These are phyloP conservation scores for Hylomyscus alleni DNA, from an alignment of 2,797 vertebrate genomes.

Conservation along the genomic window DNA sequence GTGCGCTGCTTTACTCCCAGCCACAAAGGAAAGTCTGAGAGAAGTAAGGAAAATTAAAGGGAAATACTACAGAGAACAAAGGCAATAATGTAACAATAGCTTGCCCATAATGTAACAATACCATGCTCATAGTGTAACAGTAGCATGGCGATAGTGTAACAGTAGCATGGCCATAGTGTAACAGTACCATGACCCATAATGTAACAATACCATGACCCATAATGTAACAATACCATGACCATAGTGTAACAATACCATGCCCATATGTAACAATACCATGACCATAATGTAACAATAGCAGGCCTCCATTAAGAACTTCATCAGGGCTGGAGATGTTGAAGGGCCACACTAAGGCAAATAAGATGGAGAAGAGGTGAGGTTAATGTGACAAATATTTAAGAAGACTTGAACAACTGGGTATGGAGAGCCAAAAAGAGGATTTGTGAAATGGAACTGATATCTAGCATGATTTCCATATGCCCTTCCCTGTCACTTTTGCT, in stretches of 20 bases:
- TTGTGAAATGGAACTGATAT: not conserved
- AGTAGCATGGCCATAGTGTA: not conserved
- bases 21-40: not conserved
- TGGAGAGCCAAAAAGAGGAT: not conserved
- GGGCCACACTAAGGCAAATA: not conserved
- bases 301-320: not conserved
- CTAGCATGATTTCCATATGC: not conserved
- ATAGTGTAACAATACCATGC: not conserved
- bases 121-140: not conserved
- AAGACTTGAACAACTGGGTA: not conserved
- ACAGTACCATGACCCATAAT: too few relatives aligned
- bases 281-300: not conserved
- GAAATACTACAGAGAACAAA: not conserved
- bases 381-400: slow-evolving; percentile 13
- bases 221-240: too few relatives aligned
- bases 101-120: not conserved
- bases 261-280: not conserved
- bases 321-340: not conserved
- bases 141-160: not conserved
- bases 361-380: not conserved
- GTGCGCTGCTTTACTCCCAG: not conserved
- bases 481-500: not conserved
- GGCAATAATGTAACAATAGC: not conserved
- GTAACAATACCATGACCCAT: too few relatives aligned
- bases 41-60: not conserved